Evolutionary conservation across 2,797 vertebrate genomes (phyloP), one percentile per base, ranked within the genome.

Genomic region (Acanthurus leucopareius): DNA sequence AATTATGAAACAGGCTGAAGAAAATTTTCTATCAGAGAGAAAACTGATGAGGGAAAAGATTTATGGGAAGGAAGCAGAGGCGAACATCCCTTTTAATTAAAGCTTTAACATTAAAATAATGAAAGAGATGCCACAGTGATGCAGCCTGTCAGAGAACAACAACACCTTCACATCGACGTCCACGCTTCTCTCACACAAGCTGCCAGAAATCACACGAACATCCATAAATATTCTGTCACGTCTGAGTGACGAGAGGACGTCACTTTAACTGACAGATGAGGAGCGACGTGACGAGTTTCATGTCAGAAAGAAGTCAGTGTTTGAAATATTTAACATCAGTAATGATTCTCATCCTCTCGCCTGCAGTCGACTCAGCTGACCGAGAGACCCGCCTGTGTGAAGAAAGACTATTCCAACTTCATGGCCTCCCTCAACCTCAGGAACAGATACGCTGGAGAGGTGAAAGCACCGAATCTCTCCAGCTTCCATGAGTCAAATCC

Each of bases 391-490:
- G 89, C 97, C 28, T 99, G 98, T 48, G 97, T 99, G 75, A 99
- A 98, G 94, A 99, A 98, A 85, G 98, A 99, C 85, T 99, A 99
- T 88, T 99, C 98, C 47, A 99, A 97, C 93, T 99, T 99, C 93
- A 99, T 99, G 98, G 97, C 97, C 8, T 99, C 98, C 16, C 96
- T 99, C 45, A 99, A 98, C 88, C 90, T 99, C 83, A 96, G 98
- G 62, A 99, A 99, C 89, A 96, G 98, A 85, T 99, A 99, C 0
- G 97, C 98, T 0, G 98, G 98, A 91, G 98, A 99, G 96, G 98
- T 98, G 69, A 69, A 52, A 8, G 4, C 13, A 13, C 19, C 20
- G 7, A 1, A 22, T 47, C 16, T 17, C 2, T 40, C 4, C 6
- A 20, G 0, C 19, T 13, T 8, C 51, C 17, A 49, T 8, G 13